phyloP scores from a whole-genome alignment of 2,113 vertebrate genomes.

The Corythaeola cristata region DNA sequence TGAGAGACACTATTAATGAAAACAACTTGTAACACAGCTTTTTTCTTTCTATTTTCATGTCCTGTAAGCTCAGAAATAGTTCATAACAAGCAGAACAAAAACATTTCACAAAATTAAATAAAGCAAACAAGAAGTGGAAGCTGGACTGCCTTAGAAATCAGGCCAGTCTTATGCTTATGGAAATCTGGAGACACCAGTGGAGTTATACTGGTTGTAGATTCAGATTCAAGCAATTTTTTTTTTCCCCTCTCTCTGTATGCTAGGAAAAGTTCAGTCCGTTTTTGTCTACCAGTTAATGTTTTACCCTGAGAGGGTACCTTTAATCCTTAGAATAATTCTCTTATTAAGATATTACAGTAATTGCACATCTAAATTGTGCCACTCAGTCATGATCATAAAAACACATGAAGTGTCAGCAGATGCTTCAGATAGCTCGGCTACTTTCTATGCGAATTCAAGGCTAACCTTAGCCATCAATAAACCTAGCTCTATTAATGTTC shows the following conservation, averaged over 20 bases:
- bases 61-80: background rate
- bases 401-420: background rate
- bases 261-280: background rate
- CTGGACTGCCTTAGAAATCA: background rate
- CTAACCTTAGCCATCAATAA: background rate
- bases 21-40: background rate
- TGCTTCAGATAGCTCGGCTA: background rate
- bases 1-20: background rate
- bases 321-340: background rate
- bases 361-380: constrained; percentile 17
- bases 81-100: background rate
- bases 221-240: background rate
- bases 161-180: background rate
- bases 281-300: constrained; percentile 42
- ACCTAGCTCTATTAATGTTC: background rate
- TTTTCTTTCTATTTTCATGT: background rate
- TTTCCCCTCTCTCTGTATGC: background rate
- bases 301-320: constrained; percentile 27
- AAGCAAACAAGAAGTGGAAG: background rate
- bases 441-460: background rate
- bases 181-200: background rate
- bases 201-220: background rate
- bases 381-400: background rate
- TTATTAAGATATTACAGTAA: constrained; percentile 58
- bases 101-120: background rate